Base-by-base conservation (phyloP, 2,888 invertebrate genomes). In the Euzetes globulus region DNA sequence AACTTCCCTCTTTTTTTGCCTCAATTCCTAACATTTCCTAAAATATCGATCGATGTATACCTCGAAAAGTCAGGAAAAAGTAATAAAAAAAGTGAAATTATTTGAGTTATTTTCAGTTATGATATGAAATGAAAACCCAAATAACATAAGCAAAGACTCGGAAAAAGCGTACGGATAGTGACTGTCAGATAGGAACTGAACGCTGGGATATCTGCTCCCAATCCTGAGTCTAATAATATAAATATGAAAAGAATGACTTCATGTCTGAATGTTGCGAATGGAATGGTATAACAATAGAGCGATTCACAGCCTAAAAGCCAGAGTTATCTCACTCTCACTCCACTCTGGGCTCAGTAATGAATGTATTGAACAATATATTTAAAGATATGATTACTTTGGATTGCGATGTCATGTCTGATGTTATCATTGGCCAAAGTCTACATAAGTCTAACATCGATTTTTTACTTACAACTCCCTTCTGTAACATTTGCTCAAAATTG, bases 371-470 rank as follows among this genome's bases (percentile, higher is more conserved):
- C 45, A 68, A 41, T 68, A 68, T 45, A 68, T 41, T 68, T 65
- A n/a, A 68, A 45, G 68, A 11, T 9, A 68, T 68, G 68, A 68
- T 68, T 41, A 19, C 45, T 63, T 29, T 68, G 68, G 68, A 68
- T 68, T 41, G 45, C 45, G 27, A 63, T 68, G 68, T 68, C 45
- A 37, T 68, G 68, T 68, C 15, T 68, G 68, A 68, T 68, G 19
- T 45, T 41, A 68, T 68, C 68, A 68, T 68, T 68, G 19, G 41
- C 68, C 68, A 22, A 68, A 22, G 15, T n/a, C 41, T 3, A 22
- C 63, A 11, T 19, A 33, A 33, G 55, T 55, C 47, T 25, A 25
- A 22, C 65, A 68, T 37, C 68, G 37, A 45, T 68, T 68, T 68
- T 41, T 68, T 19, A 58, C 19, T n/a, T 68, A 68, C 13, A 19